A percentile compares a stretch with the other conserved stretches of the same genome.
Conservation (phyloP, 1,140 invertebrate species). For the Trissolcus basalis region DNA sequence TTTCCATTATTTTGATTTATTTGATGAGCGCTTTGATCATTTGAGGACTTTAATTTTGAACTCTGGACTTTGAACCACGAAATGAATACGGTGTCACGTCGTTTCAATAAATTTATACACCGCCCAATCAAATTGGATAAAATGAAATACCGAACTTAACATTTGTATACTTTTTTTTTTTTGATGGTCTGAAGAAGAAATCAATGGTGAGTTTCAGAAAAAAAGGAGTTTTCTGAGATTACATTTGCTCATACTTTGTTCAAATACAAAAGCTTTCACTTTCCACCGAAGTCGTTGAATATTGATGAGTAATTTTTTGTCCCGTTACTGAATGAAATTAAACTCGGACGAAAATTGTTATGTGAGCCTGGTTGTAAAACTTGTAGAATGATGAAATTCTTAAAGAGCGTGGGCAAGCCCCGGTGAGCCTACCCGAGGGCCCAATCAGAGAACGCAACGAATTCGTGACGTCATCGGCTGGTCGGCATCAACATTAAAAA, state of each 20-base stretch:
- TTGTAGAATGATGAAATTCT: conserved; percentile 21
- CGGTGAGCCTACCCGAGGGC: conserved; percentile 8
- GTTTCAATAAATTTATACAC: not conserved
- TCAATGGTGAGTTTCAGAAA: too few species aligned
- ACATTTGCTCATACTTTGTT: conserved; percentile 1
- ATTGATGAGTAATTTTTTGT: too few species aligned
- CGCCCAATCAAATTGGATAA: too few species aligned
- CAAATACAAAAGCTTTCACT: too few species aligned
- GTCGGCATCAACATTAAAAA: conserved; percentile 14
- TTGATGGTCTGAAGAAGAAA: too few species aligned
- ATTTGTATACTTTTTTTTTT: too few species aligned
- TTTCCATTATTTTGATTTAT: too few species aligned
- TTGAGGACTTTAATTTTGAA: conserved; percentile 4
- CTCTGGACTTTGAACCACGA: conserved; percentile 15
- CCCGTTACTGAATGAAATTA: too few species aligned
- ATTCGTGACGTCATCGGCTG: not conserved
- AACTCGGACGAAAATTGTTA: not conserved
- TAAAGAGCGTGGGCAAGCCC: conserved; percentile 15
- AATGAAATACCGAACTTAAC: too few species aligned
- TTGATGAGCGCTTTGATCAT: not conserved
- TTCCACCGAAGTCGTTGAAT: too few species aligned
- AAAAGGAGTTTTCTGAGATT: too few species aligned
- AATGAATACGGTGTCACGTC: conserved; percentile 2
- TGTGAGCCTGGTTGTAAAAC: too few species aligned
- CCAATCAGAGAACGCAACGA: conserved; percentile 16